These are phyloP conservation scores for Halichoerus grypus DNA, from an alignment of 2,113 vertebrate genomes.

Conservation along the genomic window DNA sequence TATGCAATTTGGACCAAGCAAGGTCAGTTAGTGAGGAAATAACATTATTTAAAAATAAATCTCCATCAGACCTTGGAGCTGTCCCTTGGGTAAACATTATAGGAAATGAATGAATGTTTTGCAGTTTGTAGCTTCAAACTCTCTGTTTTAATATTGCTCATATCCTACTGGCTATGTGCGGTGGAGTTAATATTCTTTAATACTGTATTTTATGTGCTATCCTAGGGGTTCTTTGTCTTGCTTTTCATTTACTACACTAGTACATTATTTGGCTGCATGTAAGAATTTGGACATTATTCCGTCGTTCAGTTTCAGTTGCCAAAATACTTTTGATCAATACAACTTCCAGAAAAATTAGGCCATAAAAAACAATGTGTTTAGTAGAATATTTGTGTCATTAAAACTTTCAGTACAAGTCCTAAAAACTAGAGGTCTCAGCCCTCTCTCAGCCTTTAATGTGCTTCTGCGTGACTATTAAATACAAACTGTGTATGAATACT, in stretches of 20 bases:
- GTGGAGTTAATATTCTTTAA: slow-evolving; percentile 79
- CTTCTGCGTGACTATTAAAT: slow-evolving; percentile 75
- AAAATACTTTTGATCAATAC: slow-evolving; percentile 82
- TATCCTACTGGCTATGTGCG: slow-evolving; percentile 76
- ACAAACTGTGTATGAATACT: slow-evolving; percentile 67
- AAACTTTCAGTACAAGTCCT: slow-evolving; percentile 63
- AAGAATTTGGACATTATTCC: slow-evolving; percentile 63
- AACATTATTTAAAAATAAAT: slow-evolving; percentile 84
- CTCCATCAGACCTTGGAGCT: slow-evolving; percentile 41
- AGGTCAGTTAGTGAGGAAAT: slow-evolving; percentile 71
- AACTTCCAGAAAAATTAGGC: slow-evolving; percentile 62
- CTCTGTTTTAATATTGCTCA: slow-evolving; percentile 83
- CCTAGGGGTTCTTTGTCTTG: slow-evolving; percentile 71
- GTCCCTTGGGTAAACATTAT: slow-evolving; percentile 80
- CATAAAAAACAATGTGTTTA: slow-evolving; percentile 77
- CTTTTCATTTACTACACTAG: slow-evolving; percentile 77
- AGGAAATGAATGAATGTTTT: slow-evolving; percentile 81
- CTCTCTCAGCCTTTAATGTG: not conserved
- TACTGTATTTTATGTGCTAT: slow-evolving; percentile 78
- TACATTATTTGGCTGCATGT: slow-evolving; percentile 63
- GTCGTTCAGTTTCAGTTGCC: slow-evolving; percentile 72
- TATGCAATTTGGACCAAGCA: slow-evolving; percentile 70
- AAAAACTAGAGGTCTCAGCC: slow-evolving; percentile 19
- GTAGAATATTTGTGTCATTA: slow-evolving; percentile 71
- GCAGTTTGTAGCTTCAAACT: slow-evolving; percentile 71